Evolutionary conservation across 2,113 vertebrate genomes (phyloP).

Genomic region (Ellobius talpinus): DNA sequence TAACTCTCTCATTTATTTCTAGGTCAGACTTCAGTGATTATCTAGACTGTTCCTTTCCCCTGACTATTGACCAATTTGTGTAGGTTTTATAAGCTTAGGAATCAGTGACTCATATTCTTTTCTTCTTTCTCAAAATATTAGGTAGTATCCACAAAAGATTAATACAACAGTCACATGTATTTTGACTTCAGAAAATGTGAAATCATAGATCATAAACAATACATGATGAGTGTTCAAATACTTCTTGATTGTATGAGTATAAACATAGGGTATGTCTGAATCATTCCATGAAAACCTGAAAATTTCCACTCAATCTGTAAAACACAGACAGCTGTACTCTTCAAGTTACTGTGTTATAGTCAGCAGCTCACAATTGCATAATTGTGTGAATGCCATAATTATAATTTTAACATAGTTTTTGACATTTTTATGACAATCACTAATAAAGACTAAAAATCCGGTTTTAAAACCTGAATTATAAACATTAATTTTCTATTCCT

Average conservation of each 20-base stretch:
- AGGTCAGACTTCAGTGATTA: constrained; percentile 61
- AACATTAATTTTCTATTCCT: constrained; percentile 13
- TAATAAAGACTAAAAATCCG: constrained; percentile 40
- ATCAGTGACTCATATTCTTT: constrained; percentile 6
- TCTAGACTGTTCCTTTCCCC: constrained; percentile 58
- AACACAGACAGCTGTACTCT: neutral
- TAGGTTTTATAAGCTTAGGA: constrained; percentile 43
- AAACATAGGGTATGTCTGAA: neutral
- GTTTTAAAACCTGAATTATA: neutral
- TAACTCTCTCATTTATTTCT: constrained; percentile 68
- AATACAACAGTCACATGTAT: neutral
- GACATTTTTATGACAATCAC: neutral
- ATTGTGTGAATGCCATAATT: constrained; percentile 9
- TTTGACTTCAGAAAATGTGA: constrained; percentile 44
- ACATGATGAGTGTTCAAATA: neutral
- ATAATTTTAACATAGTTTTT: constrained; percentile 25
- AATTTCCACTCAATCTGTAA: constrained; percentile 34
- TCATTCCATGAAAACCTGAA: neutral
- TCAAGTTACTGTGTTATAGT: neutral
- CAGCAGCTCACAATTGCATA: neutral
- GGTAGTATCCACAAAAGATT: neutral
- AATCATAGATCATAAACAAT: neutral
- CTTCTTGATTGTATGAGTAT: neutral
- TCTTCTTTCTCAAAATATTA: constrained; percentile 45
- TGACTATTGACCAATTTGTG: neutral